These are phyloP conservation scores for Petrocephalus sullivani DNA, from an alignment of 2,797 vertebrate species.

Conservation along the genomic window DNA sequence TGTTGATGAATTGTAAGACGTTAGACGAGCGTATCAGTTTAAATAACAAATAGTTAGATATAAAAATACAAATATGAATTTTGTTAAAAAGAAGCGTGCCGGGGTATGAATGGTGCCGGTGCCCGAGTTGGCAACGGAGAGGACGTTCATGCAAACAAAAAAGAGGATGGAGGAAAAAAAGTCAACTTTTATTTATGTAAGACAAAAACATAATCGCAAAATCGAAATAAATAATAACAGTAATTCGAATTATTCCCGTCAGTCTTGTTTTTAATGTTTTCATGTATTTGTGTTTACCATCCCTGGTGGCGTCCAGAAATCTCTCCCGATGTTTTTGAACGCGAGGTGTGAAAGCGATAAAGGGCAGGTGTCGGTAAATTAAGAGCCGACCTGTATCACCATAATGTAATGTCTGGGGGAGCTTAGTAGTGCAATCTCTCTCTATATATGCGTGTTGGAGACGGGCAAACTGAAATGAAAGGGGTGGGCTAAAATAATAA, in stretches of 20 bases:
- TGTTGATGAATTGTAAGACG: conserved; percentile 78
- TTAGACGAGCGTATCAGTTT: conserved; percentile 80
- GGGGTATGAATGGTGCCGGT: conserved; percentile 70
- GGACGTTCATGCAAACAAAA: conserved; percentile 87
- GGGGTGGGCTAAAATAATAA: conserved; percentile 53
- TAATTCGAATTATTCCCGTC: conserved; percentile 46
- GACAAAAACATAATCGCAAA: conserved; percentile 54
- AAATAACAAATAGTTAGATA: conserved; percentile 99
- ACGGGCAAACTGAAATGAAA: neutral
- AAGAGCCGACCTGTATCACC: conserved; percentile 42
- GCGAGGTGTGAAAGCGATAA: conserved; percentile 34
- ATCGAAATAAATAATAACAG: conserved; percentile 42
- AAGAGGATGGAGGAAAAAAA: conserved; percentile 41
- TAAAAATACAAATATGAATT: conserved; percentile 99
- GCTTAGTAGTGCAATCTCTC: conserved; percentile 28
- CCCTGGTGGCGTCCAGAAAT: conserved; percentile 51
- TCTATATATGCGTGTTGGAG: conserved; percentile 10
- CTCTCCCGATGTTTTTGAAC: conserved; percentile 46
- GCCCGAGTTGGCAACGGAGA: conserved; percentile 74
- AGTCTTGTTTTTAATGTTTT: conserved; percentile 46
- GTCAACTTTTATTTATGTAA: conserved; percentile 60
- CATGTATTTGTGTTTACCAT: conserved; percentile 38
- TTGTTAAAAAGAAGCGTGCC: conserved; percentile 89
- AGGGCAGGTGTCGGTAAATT: conserved; percentile 54
- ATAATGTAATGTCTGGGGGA: conserved; percentile 32